phyloP scores from a whole-genome alignment of 2,113 vertebrate species.

The Sapajus apella region DNA sequence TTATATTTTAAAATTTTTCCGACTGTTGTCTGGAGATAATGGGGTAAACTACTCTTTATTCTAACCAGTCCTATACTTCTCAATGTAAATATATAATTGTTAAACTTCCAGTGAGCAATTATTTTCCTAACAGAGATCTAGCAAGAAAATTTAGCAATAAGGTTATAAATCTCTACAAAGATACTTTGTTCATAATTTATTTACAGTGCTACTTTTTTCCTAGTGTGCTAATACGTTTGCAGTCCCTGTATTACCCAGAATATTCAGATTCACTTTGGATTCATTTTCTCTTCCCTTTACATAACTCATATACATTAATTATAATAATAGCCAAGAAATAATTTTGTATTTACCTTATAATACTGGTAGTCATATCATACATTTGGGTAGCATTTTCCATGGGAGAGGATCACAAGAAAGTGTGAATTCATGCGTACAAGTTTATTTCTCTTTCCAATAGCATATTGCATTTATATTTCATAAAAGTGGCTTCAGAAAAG shows the following conservation, averaged over 20 bases:
- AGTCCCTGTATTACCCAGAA: not conserved
- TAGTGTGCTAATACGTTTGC: not conserved
- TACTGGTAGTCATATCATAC: not conserved
- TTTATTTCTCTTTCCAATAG: not conserved
- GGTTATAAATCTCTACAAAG: not conserved
- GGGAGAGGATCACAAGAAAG: not conserved
- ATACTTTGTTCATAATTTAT: not conserved
- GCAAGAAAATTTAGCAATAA: not conserved
- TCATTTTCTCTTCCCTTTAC: not conserved
- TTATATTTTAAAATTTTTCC: not conserved
- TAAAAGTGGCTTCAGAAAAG: not conserved
- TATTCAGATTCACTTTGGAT: slow-evolving; percentile 2
- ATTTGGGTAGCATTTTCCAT: not conserved
- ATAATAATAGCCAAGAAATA: slow-evolving; percentile 25
- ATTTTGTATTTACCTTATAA: not conserved
- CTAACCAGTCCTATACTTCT: not conserved
- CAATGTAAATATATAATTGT: not conserved
- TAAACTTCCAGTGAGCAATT: not conserved
- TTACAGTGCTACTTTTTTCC: not conserved
- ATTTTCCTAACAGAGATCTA: not conserved
- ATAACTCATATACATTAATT: not conserved
- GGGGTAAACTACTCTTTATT: not conserved
- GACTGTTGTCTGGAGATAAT: not conserved
- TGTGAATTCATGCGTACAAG: slow-evolving; percentile 1
- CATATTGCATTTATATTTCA: not conserved